A percentile compares a stretch with the other conserved stretches of the same genome.
Evolutionary conservation across 1,140 invertebrate species (phyloP).

Genomic region (Ceratoteleas bidentatus): DNA sequence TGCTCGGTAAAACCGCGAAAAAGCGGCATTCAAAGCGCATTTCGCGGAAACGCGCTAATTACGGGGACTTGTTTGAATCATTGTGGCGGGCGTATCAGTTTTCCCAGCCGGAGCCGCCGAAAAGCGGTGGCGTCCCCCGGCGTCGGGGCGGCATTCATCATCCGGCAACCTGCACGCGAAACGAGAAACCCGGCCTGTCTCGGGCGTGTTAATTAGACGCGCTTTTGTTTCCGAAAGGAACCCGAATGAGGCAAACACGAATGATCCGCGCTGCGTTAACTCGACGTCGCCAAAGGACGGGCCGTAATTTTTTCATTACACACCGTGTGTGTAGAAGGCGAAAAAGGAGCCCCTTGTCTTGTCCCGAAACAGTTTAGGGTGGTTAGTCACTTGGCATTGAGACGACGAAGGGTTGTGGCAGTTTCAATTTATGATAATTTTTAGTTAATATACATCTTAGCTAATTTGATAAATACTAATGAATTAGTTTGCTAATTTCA

Average conservation of each 20-base stretch:
- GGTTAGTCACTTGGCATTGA: no score
- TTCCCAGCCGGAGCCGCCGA: conserved; percentile 18
- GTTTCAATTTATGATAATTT: no score
- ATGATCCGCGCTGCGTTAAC: conserved; percentile 49
- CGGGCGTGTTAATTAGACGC: conserved; percentile 76
- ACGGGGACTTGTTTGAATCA: neutral
- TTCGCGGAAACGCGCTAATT: neutral
- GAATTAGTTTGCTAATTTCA: no score
- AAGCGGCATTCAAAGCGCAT: neutral
- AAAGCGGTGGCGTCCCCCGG: conserved; percentile 22
- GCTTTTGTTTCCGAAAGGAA: conserved; percentile 73
- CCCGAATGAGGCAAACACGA: conserved; percentile 72
- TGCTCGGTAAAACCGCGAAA: neutral
- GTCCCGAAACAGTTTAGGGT: no score
- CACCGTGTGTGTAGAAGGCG: no score
- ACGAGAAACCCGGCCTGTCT: conserved; percentile 60
- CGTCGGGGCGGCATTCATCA: conserved; percentile 35
- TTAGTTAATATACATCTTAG: no score
- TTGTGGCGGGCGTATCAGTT: conserved; percentile 16
- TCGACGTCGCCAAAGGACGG: no score
- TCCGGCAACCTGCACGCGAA: conserved; percentile 39
- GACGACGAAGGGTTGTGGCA: no score
- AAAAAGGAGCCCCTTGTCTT: no score
- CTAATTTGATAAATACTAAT: no score
- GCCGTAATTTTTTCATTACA: no score